Percentiles rank a stretch among this genome's conserved stretches.
phyloP scores from a whole-genome alignment of 2,888 invertebrate species.

The Synanthedon andrenaeformis region DNA sequence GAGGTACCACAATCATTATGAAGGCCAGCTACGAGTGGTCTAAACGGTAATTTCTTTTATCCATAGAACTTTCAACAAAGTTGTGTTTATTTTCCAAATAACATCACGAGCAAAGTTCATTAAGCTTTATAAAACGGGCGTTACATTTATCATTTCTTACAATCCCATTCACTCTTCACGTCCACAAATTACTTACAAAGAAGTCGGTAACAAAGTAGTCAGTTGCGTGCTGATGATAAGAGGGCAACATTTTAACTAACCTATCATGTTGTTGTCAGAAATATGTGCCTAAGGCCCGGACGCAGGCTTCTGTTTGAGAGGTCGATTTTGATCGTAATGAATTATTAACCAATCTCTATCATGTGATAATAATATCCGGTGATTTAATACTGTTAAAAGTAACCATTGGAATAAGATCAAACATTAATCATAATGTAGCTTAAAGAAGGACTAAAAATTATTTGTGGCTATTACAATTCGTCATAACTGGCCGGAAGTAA shows the following conservation, averaged over 20 bases:
- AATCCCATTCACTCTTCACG: background rate
- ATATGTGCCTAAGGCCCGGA: slow-evolving; percentile 43
- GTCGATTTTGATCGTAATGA: slow-evolving; percentile 47
- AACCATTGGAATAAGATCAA: no score
- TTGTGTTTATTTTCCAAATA: background rate
- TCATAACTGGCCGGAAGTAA: no score
- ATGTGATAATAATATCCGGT: background rate
- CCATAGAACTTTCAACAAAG: background rate
- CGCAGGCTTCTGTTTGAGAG: slow-evolving; percentile 64
- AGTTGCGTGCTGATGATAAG: background rate
- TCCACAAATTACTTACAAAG: background rate
- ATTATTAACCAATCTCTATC: slow-evolving; percentile 23
- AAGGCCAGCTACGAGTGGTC: no score
- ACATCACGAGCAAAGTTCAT: background rate
- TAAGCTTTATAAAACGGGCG: no score
- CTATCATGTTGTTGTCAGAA: slow-evolving; percentile 1
- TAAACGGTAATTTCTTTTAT: no score
- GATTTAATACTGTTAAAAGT: no score
- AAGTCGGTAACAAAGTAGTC: background rate
- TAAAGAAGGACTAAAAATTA: no score
- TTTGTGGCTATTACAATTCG: no score
- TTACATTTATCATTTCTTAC: background rate
- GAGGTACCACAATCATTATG: no score
- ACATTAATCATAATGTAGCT: no score
- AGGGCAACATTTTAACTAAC: background rate